These are phyloP conservation scores for Cynopterus brachyotis DNA, from an alignment of 2,113 vertebrate species.

Conservation along the genomic window DNA sequence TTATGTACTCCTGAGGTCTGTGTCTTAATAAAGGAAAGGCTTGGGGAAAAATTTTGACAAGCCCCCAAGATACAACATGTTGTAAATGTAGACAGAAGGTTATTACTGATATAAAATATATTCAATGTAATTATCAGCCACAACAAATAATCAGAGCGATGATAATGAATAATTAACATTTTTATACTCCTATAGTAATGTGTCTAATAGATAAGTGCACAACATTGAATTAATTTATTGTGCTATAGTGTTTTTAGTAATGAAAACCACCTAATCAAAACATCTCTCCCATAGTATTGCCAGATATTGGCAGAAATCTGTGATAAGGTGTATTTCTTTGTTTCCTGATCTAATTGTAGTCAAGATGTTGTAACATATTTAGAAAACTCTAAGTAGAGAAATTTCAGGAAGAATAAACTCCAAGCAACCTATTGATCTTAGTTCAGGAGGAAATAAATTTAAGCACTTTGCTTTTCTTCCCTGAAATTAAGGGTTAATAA, in stretches of 20 bases:
- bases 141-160: slow-evolving; percentile 99
- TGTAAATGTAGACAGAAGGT: slow-evolving; percentile 97
- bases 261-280: slow-evolving; percentile 84
- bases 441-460: slow-evolving; percentile 20
- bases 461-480: not conserved
- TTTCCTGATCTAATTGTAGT: slow-evolving; percentile 68
- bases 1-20: slow-evolving; percentile 94
- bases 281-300: slow-evolving; percentile 86
- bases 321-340: slow-evolving; percentile 83
- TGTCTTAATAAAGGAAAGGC: slow-evolving; percentile 94
- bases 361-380: slow-evolving; percentile 69
- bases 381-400: slow-evolving; percentile 33
- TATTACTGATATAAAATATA: slow-evolving; percentile 98
- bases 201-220: slow-evolving; percentile 87
- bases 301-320: slow-evolving; percentile 85
- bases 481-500: slow-evolving; percentile 48
- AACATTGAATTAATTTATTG: slow-evolving; percentile 88
- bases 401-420: slow-evolving; percentile 11
- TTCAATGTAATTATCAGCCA: slow-evolving; percentile 98
- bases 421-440: slow-evolving; percentile 28
- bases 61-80: slow-evolving; percentile 91
- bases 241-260: slow-evolving; percentile 84
- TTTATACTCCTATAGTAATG: slow-evolving; percentile 92
- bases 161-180: slow-evolving; percentile 99
- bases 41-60: slow-evolving; percentile 93